These are phyloP conservation scores for Drosophila atripex DNA, from an alignment of 2,888 invertebrate species.

Conservation along the genomic window DNA sequence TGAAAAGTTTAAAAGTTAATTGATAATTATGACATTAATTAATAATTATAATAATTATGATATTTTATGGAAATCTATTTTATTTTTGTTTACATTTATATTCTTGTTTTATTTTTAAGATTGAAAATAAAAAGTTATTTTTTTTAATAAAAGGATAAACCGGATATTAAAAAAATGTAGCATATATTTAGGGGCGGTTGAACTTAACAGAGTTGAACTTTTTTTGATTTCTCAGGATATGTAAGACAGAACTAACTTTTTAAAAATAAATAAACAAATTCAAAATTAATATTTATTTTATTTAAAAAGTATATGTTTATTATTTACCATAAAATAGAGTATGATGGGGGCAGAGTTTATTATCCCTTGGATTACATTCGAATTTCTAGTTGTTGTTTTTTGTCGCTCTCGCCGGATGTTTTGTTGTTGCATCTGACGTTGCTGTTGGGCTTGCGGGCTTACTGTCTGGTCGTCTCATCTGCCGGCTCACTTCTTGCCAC, in stretches of 20 bases:
- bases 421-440: constrained; percentile 53
- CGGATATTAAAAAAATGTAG: background rate
- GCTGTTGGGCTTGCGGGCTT: constrained; percentile 36
- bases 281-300: background rate
- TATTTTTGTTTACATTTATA: background rate
- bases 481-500: constrained; percentile 53
- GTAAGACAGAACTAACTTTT: background rate
- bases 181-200: background rate
- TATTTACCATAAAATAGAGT: background rate
- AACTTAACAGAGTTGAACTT: background rate
- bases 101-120: background rate
- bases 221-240: background rate
- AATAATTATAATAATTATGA: too few relatives aligned
- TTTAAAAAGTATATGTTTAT: background rate
- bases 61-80: background rate
- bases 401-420: constrained; percentile 59
- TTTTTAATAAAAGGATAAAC: background rate
- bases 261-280: too few relatives aligned
- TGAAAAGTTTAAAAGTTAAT: too few relatives aligned
- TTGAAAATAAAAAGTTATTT: background rate
- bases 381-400: constrained; percentile 29
- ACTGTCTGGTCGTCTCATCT: constrained; percentile 54
- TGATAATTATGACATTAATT: too few relatives aligned
- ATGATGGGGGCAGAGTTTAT: background rate
- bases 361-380: constrained; percentile 2